phyloP scores from a whole-genome alignment of 2,113 vertebrate species.

The Hyaena hyaena region DNA sequence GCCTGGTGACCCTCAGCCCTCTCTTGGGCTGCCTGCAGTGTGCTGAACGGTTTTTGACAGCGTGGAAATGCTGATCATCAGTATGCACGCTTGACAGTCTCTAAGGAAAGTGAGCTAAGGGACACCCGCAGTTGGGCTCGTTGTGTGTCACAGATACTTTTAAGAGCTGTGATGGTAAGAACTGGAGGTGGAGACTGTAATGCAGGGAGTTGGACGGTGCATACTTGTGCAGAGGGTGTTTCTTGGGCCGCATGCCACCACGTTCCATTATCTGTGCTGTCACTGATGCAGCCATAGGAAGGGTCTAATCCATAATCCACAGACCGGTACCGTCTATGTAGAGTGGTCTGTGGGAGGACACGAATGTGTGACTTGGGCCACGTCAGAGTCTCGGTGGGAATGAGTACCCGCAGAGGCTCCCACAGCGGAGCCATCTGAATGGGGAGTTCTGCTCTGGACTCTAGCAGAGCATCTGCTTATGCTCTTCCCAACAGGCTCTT shows the following conservation, averaged over 20 bases:
- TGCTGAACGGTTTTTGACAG: neutral
- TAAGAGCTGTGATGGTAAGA: neutral
- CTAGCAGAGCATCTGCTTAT: neutral
- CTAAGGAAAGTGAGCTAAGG: neutral
- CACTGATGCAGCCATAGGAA: neutral
- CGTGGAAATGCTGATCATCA: neutral
- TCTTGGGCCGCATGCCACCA: neutral
- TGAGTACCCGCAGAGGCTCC: fast-evolving
- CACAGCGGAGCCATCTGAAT: fast-evolving
- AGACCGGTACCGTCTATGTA: fast-evolving
- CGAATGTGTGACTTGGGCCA: neutral
- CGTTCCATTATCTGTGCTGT: neutral
- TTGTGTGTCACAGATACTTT: neutral
- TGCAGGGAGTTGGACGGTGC: neutral
- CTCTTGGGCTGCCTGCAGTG: neutral
- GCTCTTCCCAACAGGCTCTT: neutral
- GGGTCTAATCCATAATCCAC: fast-evolving
- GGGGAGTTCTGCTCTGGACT: neutral
- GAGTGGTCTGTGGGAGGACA: neutral
- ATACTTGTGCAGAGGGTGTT: fast-evolving
- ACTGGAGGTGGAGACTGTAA: neutral
- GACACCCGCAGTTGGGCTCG: neutral
- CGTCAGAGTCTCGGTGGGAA: fast-evolving
- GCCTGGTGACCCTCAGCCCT: neutral
- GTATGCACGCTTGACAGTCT: neutral